Evolutionary conservation across 2,888 invertebrate genomes (phyloP).

Genomic region (Drosophila longiperda): DNA sequence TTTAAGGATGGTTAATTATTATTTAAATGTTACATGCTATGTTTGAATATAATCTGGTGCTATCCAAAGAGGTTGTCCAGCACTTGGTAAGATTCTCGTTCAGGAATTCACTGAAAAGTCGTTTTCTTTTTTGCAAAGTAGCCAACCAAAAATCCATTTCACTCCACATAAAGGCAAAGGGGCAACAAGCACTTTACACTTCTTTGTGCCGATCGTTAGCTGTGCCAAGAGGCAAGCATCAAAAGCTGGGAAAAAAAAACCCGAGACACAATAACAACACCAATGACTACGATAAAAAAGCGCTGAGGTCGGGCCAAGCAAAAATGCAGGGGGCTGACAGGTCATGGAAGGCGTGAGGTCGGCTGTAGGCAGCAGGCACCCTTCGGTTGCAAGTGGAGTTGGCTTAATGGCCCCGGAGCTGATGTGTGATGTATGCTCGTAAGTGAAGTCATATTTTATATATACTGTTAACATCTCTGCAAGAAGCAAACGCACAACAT

Average conservation of each 20-base stretch:
- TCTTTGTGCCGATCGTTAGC: constrained; percentile 38
- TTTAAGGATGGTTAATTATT: background rate
- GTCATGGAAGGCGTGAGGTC: background rate
- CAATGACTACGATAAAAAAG: constrained; percentile 17
- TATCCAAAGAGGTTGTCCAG: background rate
- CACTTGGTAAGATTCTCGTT: background rate
- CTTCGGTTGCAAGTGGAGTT: constrained; percentile 32
- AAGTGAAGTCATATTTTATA: constrained; percentile 85
- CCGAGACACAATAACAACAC: constrained; percentile 27
- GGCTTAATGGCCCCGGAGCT: constrained; percentile 81
- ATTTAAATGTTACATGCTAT: background rate
- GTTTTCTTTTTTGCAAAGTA: constrained; percentile 11
- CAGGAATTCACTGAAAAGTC: constrained; percentile 11
- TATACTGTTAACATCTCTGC: constrained; percentile 68
- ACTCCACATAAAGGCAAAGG: constrained; percentile 13
- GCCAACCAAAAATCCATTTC: constrained; percentile 34
- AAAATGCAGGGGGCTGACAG: constrained; percentile 9
- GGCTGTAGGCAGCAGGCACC: constrained; percentile 13
- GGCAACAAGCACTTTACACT: constrained; percentile 38
- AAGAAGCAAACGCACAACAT: constrained; percentile 47
- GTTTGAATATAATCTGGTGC: background rate
- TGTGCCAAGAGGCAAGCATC: constrained; percentile 28
- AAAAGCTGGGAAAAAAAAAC: constrained; percentile 12
- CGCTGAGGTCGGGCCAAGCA: constrained; percentile 27
- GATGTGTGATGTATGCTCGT: constrained; percentile 73